Conservation (phyloP, 2,113 vertebrate species). For the Synodontis membranacea region DNA sequence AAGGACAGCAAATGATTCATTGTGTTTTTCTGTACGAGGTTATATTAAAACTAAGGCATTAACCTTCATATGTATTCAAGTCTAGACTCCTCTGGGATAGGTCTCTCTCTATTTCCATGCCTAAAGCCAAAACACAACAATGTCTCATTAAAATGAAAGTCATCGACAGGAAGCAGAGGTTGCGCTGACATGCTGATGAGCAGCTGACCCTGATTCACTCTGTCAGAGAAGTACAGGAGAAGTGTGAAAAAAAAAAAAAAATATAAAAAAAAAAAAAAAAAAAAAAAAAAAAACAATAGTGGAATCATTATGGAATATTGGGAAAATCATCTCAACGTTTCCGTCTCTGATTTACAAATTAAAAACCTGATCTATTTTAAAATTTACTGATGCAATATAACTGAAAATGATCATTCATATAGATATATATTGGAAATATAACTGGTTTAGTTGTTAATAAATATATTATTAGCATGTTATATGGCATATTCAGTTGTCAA, state of each 20-base stretch:
- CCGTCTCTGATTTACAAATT: background rate
- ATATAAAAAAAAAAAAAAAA: background rate
- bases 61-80: constrained; percentile 55
- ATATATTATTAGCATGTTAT: constrained; percentile 4
- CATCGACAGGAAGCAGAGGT: constrained; percentile 53
- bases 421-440: too few species aligned
- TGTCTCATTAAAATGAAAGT: constrained; percentile 21
- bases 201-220: background rate
- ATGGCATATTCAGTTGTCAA: background rate
- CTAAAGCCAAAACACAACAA: constrained; percentile 24
- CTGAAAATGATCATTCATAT: background rate
- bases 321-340: background rate
- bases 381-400: background rate
- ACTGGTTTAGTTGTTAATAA: background rate
- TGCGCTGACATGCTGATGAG: constrained; percentile 44
- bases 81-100: constrained; percentile 38
- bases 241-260: constrained; percentile 29
- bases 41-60: constrained; percentile 8
- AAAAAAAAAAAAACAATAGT: background rate
- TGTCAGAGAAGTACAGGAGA: background rate
- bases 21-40: background rate
- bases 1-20: background rate
- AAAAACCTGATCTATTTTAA: background rate
- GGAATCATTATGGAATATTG: background rate
- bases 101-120: constrained; percentile 19